Conservation (phyloP, 2,113 vertebrate genomes). For the Sinocyclocheilus anshuiensis region DNA sequence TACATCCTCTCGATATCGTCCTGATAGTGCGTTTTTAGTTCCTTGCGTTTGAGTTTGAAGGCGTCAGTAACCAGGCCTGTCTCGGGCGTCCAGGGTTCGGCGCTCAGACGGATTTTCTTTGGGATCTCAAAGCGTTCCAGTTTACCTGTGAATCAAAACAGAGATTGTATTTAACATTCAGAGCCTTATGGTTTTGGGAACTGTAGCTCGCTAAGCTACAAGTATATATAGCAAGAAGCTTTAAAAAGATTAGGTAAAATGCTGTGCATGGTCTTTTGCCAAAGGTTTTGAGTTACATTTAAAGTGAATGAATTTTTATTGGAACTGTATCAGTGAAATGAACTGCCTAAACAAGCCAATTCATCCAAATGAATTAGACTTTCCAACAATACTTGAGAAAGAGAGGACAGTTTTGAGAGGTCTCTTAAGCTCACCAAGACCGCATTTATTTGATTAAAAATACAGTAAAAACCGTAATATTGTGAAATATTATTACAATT, state of each 20-base stretch:
- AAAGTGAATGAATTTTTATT: neutral
- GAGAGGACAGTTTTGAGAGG: no score
- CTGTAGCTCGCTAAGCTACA: no score
- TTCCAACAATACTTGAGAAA: no score
- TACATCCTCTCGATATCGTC: slow-evolving; percentile 95
- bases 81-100: slow-evolving; percentile 95
- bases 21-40: slow-evolving; percentile 91
- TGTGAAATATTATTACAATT: no score
- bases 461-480: no score
- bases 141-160: slow-evolving; percentile 74
- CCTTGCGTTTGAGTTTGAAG: slow-evolving; percentile 96
- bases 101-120: slow-evolving; percentile 89
- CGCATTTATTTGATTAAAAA: no score
- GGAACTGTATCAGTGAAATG: neutral
- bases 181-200: neutral
- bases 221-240: neutral
- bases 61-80: slow-evolving; percentile 95
- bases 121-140: slow-evolving; percentile 97
- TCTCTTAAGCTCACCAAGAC: no score
- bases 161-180: neutral
- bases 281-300: neutral
- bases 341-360: no score
- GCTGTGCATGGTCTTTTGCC: neutral
- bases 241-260: neutral
- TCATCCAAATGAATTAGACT: no score